A percentile compares a stretch with the other conserved stretches of the same genome.
Conservation (phyloP, 2,113 vertebrate genomes). For the Morone chrysops region DNA sequence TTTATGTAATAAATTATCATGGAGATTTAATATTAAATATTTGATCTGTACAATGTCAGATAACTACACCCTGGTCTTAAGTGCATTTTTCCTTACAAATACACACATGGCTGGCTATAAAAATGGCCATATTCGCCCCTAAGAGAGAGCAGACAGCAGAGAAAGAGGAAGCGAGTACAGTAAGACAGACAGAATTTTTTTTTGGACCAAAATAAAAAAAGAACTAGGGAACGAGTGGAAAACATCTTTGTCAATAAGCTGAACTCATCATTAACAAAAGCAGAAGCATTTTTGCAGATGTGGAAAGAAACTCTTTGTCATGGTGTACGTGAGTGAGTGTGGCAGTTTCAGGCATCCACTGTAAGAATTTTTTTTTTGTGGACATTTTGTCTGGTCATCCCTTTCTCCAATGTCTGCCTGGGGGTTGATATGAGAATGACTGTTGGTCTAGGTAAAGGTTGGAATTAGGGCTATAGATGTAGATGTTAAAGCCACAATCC, state of each 20-base stretch:
- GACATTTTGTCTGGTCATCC: background rate
- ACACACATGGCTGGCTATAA: background rate
- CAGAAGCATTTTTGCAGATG: slow-evolving; percentile 5
- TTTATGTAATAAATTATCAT: background rate
- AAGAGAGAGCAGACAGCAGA: background rate
- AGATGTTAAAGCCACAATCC: background rate
- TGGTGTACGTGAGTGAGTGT: background rate
- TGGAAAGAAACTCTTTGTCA: background rate
- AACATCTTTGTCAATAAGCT: background rate
- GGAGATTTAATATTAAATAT: background rate
- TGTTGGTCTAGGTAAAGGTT: background rate
- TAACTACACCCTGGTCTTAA: too few species aligned
- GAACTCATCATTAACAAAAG: background rate
- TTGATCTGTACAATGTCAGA: background rate
- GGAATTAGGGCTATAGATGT: background rate
- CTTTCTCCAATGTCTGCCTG: background rate
- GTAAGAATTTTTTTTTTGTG: background rate
- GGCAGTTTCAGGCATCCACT: background rate
- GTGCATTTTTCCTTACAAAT: background rate
- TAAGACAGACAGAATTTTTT: background rate
- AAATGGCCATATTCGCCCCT: background rate
- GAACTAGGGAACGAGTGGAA: background rate
- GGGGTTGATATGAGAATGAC: background rate
- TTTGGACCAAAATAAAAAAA: background rate
- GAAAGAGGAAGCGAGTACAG: background rate